phyloP scores from a whole-genome alignment of 2,797 vertebrate species.

The Zenarchopterus dispar region DNA sequence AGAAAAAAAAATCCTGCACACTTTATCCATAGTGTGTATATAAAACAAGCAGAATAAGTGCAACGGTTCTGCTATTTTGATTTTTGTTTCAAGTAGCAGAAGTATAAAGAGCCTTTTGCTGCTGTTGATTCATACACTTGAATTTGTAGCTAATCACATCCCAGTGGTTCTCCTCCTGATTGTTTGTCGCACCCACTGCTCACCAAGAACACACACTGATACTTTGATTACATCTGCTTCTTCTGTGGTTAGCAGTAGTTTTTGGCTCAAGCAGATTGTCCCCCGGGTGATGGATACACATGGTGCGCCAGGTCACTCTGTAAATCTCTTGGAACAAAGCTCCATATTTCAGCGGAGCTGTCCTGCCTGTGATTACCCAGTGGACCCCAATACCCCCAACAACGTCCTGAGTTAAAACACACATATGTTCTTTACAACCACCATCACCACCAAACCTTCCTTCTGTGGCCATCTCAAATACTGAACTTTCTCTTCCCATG shows the following conservation, averaged over 20 bases:
- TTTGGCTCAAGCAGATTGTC: constrained; percentile 12
- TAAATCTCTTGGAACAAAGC: constrained; percentile 63
- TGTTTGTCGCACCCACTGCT: constrained; percentile 17
- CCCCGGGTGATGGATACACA: constrained; percentile 45
- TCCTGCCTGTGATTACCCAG: constrained; percentile 32
- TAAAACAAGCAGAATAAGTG: too few species aligned
- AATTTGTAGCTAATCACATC: constrained; percentile 15
- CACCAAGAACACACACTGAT: constrained; percentile 28
- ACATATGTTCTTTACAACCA: constrained; percentile 9
- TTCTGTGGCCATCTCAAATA: constrained; percentile 9
- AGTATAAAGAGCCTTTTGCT: background rate
- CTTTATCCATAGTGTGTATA: too few species aligned
- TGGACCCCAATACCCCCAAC: constrained; percentile 11
- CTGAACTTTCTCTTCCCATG: constrained; percentile 3
- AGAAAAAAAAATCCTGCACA: too few species aligned
- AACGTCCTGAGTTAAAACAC: constrained; percentile 19
- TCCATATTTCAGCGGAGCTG: constrained; percentile 37
- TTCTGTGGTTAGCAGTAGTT: constrained; percentile 22
- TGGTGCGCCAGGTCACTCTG: constrained; percentile 18
- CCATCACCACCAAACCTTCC: constrained; percentile 24
- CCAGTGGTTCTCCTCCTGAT: background rate
- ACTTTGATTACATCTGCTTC: constrained; percentile 33
- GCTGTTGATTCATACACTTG: background rate
- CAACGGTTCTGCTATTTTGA: background rate
- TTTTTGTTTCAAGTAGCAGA: background rate